These are phyloP conservation scores for Dendrocopos noguchii DNA, from an alignment of 2,113 vertebrate genomes.

Conservation along the genomic window DNA sequence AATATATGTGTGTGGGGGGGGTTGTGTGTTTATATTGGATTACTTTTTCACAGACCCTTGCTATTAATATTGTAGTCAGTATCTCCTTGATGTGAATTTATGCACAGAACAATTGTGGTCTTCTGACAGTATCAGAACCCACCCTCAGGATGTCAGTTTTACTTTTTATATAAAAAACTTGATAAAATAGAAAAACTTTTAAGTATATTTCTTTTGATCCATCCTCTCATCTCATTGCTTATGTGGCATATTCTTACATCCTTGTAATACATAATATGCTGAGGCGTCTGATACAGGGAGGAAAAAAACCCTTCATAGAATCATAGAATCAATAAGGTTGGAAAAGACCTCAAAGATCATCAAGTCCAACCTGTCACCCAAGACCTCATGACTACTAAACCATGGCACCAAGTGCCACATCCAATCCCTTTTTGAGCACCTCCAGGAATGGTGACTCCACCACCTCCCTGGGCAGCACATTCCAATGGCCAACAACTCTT, in stretches of 20 bases:
- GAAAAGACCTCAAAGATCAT: too few relatives aligned
- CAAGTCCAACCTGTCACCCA: too few relatives aligned
- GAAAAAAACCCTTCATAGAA: accelerated
- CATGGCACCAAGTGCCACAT: too few relatives aligned
- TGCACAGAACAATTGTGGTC: background rate
- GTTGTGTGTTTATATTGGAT: background rate
- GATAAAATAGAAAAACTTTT: background rate
- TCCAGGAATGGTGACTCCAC: too few relatives aligned
- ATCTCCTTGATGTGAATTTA: background rate
- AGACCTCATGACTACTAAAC: too few relatives aligned
- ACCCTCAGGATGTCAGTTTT: background rate
- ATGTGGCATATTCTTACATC: background rate
- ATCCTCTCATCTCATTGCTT: background rate
- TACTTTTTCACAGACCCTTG: background rate
- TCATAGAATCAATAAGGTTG: too few relatives aligned
- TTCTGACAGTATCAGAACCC: background rate
- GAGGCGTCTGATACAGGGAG: background rate
- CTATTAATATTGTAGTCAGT: background rate
- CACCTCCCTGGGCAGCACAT: too few relatives aligned
- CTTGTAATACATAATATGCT: background rate
- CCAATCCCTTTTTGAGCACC: too few relatives aligned
- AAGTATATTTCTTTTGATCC: background rate
- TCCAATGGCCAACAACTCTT: too few relatives aligned
- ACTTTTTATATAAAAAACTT: background rate
- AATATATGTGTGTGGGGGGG: background rate